Conservation (phyloP, 1,140 invertebrate species). For the Neotoxoptera formosana region DNA sequence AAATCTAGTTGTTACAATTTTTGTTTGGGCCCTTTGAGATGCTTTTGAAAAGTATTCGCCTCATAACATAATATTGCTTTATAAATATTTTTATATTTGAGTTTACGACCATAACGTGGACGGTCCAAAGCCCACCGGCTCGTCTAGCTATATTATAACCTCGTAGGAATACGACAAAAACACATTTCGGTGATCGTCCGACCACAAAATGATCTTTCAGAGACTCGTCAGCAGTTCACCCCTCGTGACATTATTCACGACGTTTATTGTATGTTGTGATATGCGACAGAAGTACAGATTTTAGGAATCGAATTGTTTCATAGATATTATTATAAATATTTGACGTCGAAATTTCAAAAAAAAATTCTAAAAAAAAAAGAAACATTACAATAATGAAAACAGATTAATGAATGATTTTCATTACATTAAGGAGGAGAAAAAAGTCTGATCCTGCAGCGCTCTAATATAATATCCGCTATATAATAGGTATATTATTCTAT, state of each 20-base stretch:
- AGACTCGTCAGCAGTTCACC: background rate
- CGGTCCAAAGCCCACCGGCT: background rate
- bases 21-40: background rate
- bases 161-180: slow-evolving; percentile 1
- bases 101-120: background rate
- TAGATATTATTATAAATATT: background rate
- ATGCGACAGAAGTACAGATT: background rate
- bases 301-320: background rate
- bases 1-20: background rate
- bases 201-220: background rate
- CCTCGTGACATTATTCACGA: background rate
- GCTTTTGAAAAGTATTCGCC: background rate
- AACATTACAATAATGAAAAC: background rate
- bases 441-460: background rate
- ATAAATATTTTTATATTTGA: background rate
- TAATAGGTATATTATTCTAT: too few relatives aligned
- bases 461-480: too few relatives aligned
- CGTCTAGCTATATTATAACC: background rate
- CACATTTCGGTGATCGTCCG: background rate
- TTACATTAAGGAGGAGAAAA: background rate
- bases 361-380: background rate
- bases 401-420: background rate
- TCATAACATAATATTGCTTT: background rate
- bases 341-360: background rate
- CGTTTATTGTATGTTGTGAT: background rate